These are phyloP conservation scores for Anorthoa munda DNA, from an alignment of 2,888 invertebrate genomes.

Conservation along the genomic window DNA sequence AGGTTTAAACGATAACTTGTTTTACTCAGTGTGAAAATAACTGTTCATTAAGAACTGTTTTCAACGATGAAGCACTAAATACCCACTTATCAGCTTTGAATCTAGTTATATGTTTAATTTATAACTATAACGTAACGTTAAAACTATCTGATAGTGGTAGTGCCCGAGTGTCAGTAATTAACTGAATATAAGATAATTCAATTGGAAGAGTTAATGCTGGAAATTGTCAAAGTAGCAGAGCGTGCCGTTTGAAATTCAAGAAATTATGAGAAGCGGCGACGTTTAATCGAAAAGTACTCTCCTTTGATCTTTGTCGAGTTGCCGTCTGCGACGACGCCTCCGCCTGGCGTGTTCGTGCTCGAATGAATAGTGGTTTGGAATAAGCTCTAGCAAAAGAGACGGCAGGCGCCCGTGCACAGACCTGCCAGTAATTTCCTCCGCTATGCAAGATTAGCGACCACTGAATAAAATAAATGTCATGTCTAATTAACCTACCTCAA, in stretches of 20 bases:
- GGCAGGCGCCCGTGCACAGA: constrained; percentile 59
- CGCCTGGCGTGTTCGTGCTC: constrained; percentile 71
- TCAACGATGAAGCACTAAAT: constrained; percentile 21
- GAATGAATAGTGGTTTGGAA: constrained; percentile 72
- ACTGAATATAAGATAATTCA: constrained; percentile 56
- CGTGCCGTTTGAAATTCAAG: constrained; percentile 72
- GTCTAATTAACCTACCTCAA: constrained; percentile 12
- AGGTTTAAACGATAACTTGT: constrained; percentile 78
- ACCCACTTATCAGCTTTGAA: constrained; percentile 25
- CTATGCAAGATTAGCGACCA: constrained; percentile 60
- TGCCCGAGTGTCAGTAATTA: constrained; percentile 42
- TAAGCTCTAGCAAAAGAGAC: constrained; percentile 69
- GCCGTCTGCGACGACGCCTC: constrained; percentile 70
- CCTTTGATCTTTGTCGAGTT: constrained; percentile 77
- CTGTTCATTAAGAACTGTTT: constrained; percentile 62
- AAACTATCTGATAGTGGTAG: constrained; percentile 32
- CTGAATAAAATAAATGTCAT: constrained; percentile 20
- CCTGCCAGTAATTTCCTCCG: constrained; percentile 67
- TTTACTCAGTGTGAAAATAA: constrained; percentile 69
- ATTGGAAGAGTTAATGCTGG: constrained; percentile 56
- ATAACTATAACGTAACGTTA: constrained; percentile 19
- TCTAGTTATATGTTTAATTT: constrained; percentile 4
- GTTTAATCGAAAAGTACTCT: constrained; percentile 78
- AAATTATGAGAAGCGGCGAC: constrained; percentile 74
- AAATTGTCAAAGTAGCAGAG: constrained; percentile 67